A percentile compares a stretch with the other conserved stretches of the same genome.
These are phyloP conservation scores for Cyprinodon diabolis DNA, from an alignment of 2,797 vertebrate genomes.

Conservation along the genomic window DNA sequence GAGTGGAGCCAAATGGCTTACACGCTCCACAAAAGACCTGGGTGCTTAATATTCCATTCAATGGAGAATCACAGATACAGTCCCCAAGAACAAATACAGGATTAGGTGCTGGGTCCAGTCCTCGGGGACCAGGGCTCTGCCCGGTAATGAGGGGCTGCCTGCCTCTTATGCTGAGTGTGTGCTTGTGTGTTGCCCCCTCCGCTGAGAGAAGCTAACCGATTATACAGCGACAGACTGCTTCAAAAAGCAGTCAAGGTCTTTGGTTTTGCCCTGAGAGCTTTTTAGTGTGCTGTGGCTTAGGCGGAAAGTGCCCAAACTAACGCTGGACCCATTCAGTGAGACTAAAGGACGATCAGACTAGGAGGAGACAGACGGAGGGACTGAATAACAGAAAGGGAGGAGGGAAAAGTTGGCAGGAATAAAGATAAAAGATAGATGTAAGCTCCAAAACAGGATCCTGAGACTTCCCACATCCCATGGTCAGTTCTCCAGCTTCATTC, in stretches of 20 bases:
- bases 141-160: conserved; percentile 82
- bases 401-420: conserved; percentile 17
- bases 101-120: conserved; percentile 79
- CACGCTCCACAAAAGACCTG: conserved; percentile 81
- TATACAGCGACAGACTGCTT: conserved; percentile 80
- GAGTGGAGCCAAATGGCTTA: conserved; percentile 83
- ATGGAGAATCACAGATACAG: conserved; percentile 83
- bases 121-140: conserved; percentile 75
- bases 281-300: conserved; percentile 58
- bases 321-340: conserved; percentile 55
- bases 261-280: conserved; percentile 74
- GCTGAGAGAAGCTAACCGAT: conserved; percentile 77
- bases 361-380: conserved; percentile 24
- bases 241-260: conserved; percentile 78
- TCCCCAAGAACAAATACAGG: conserved; percentile 82
- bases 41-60: conserved; percentile 84
- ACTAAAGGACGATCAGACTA: conserved; percentile 45
- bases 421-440: conserved; percentile 8
- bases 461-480: conserved; percentile 30
- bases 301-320: conserved; percentile 63
- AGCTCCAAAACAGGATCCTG: conserved; percentile 18
- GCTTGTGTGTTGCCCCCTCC: conserved; percentile 53
- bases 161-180: conserved; percentile 51
- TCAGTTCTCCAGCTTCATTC: background rate
- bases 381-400: conserved; percentile 1